Evolutionary conservation across 2,797 vertebrate genomes (phyloP), one percentile per base, ranked within the genome.

Genomic region (Nyctalus aviator): DNA sequence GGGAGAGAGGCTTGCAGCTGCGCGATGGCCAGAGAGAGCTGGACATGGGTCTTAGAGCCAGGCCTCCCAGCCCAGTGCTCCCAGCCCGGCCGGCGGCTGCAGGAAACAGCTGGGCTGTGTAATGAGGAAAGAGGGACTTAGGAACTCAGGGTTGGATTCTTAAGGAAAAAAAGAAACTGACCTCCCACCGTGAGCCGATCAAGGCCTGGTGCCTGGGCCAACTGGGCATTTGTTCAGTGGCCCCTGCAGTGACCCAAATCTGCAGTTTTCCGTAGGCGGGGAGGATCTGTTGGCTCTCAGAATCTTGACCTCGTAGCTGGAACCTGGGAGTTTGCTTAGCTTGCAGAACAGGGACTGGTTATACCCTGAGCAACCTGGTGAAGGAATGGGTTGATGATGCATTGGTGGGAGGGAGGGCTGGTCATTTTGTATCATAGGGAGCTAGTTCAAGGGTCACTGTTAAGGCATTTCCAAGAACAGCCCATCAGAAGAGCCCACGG

Each of bases 81-180:
- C 48, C 73, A 30, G 50, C 55, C 78, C 84, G 35, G 94, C 73
- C 85, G 82, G 30, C 18, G 0, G 84, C 93, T 79, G 77, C 53
- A 83, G 92, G 90, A 96, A 96, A 94, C 96, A 97, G 96, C 96
- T 96, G 97, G 84, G 41, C 83, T 68, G 7, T 79, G 66, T 90
- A 88, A 93, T 46, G 72, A 87, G 81, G 76, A 91, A 71, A 86
- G 35, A 82, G 15, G 57, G 81, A 85, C 83, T 73, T 55, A 64
- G 93, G 94, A 90, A 88, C n/a, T 83, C 69, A 50, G 1, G 37
- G 62, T 23, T 89, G 85, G 88, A 84, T 77, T 95, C 71, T 95
- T 59, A 48, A 89, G 75, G 53, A 59, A 76, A 95, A 95, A 77
- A 90, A 88, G 73, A 90, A 90, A 86, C 81, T 95, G 95, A 91